These are phyloP conservation scores for Anguilla megastoma DNA, from an alignment of 2,797 vertebrate species.

Conservation along the genomic window DNA sequence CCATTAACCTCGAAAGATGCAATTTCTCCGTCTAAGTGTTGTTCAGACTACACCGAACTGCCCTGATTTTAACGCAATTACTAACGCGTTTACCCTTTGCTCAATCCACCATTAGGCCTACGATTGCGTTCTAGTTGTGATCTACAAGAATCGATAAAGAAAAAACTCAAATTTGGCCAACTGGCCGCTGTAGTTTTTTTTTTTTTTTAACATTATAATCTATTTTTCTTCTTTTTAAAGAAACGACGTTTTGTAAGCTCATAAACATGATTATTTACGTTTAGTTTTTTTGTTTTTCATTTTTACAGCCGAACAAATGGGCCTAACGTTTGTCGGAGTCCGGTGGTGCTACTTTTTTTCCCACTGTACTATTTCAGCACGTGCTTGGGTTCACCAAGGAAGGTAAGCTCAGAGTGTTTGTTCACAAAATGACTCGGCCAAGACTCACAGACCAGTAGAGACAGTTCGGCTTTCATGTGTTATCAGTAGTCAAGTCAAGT, in stretches of 20 bases:
- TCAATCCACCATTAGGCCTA: neutral
- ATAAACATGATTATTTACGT: neutral
- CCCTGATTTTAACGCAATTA: neutral
- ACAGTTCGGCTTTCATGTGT: neutral
- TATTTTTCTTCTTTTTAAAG: neutral
- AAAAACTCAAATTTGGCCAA: neutral
- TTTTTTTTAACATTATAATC: neutral
- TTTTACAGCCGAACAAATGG: neutral
- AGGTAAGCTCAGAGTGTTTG: constrained; percentile 3
- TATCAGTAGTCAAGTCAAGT: neutral
- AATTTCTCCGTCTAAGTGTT: neutral
- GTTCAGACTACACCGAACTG: neutral
- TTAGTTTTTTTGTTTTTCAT: neutral
- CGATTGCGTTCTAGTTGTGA: neutral
- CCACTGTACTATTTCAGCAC: neutral
- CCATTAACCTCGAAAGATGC: neutral
- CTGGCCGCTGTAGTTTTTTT: neutral
- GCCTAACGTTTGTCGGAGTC: neutral
- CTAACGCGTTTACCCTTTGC: neutral
- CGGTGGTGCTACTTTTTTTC: neutral
- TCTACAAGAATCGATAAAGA: neutral
- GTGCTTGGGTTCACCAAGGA: neutral
- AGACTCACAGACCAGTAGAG: neutral
- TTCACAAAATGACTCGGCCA: neutral
- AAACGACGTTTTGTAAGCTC: neutral